These are phyloP conservation scores for Lacerta agilis DNA, from an alignment of 2,797 vertebrate genomes.

Conservation along the genomic window DNA sequence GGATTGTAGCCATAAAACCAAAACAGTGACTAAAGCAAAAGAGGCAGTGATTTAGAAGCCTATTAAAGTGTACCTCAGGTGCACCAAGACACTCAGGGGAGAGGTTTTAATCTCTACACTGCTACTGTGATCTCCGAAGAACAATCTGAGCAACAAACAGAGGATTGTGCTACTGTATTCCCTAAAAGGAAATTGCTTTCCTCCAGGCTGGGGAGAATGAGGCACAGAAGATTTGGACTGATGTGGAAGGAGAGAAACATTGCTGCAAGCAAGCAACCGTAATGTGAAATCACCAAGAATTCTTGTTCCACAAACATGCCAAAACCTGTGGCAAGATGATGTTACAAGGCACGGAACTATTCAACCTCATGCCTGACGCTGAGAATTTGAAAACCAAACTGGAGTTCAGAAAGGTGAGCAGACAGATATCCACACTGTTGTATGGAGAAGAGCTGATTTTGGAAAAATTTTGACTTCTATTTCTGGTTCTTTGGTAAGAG, in stretches of 20 bases:
- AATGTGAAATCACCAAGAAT: neutral
- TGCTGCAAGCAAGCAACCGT: neutral
- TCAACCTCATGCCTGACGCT: neutral
- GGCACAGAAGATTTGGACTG: neutral
- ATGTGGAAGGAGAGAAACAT: neutral
- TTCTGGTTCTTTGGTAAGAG: no score
- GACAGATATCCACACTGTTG: neutral
- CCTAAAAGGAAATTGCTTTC: neutral
- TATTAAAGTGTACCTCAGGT: slow-evolving; percentile 19
- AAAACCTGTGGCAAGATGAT: neutral
- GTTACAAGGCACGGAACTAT: neutral
- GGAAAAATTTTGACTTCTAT: neutral
- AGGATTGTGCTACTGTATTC: slow-evolving; percentile 12
- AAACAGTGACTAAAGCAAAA: slow-evolving; percentile 27
- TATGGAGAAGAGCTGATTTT: neutral
- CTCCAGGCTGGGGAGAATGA: slow-evolving; percentile 14
- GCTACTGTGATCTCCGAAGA: slow-evolving; percentile 9
- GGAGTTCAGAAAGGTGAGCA: neutral
- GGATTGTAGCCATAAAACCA: neutral
- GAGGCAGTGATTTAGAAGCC: slow-evolving; percentile 5
- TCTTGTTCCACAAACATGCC: neutral
- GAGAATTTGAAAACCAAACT: neutral
- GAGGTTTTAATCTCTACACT: slow-evolving; percentile 5
- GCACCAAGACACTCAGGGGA: slow-evolving; percentile 21
- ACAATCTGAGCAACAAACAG: neutral